These are phyloP conservation scores for Pedetes capensis DNA, from an alignment of 2,113 vertebrate genomes.

Conservation along the genomic window DNA sequence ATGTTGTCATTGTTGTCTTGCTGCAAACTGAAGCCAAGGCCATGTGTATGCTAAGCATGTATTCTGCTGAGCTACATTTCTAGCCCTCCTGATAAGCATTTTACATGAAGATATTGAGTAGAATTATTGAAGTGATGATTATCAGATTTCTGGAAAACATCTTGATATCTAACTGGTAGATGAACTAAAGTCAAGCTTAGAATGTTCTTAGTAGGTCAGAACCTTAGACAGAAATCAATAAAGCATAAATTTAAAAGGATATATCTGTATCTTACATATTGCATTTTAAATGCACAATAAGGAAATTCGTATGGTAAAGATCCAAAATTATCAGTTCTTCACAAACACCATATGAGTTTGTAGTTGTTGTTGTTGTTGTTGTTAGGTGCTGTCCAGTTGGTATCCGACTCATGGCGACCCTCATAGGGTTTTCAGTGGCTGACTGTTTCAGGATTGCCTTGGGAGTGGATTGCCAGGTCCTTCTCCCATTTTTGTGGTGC, in stretches of 20 bases:
- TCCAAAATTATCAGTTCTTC: neutral
- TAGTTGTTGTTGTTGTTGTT: neutral
- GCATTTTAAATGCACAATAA: constrained; percentile 12
- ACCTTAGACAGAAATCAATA: neutral
- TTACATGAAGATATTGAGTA: neutral
- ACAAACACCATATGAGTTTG: neutral
- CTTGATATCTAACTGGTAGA: neutral
- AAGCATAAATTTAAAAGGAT: neutral
- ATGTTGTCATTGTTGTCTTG: neutral
- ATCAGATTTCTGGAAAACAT: neutral
- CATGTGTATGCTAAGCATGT: too few relatives aligned
- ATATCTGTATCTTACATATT: neutral
- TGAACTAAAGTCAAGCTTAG: neutral
- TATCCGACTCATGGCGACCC: too few relatives aligned
- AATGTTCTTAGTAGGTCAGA: neutral
- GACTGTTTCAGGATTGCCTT: too few relatives aligned
- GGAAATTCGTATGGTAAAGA: neutral
- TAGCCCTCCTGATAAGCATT: neutral
- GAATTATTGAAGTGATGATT: neutral
- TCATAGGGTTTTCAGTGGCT: too few relatives aligned
- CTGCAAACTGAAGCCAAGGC: too few relatives aligned
- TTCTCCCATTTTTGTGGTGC: too few relatives aligned
- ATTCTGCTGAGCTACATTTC: neutral
- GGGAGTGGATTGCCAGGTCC: too few relatives aligned
- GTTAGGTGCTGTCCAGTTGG: too few relatives aligned